A percentile compares a stretch with the other conserved stretches of the same genome.
phyloP scores from a whole-genome alignment of 2,888 invertebrate species.

The Thysanoteuthis rhombus region DNA sequence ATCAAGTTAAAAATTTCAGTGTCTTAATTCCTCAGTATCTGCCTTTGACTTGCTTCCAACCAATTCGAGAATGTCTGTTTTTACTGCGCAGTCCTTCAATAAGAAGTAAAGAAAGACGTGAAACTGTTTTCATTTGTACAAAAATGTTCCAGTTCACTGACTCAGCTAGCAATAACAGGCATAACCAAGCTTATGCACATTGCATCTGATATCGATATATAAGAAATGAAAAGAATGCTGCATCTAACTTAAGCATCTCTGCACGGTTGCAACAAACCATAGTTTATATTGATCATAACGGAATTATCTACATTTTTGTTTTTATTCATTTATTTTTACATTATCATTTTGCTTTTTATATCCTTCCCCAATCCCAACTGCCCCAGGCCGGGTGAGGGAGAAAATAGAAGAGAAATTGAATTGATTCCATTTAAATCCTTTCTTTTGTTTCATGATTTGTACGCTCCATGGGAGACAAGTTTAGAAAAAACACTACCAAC shows the following conservation, averaged over 20 bases:
- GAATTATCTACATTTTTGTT: neutral
- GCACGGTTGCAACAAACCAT: neutral
- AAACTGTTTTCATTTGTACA: neutral
- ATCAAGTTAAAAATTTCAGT: neutral
- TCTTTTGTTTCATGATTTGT: neutral
- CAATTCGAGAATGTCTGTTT: neutral
- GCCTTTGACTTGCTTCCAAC: neutral
- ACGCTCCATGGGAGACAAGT: neutral
- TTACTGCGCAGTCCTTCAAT: neutral
- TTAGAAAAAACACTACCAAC: neutral
- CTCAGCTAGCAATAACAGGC: neutral
- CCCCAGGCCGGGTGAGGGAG: neutral
- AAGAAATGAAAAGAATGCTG: neutral
- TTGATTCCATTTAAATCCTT: slow-evolving; percentile 12
- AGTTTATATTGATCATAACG: neutral
- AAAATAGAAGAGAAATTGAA: neutral
- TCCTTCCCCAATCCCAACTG: neutral
- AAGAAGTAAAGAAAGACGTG: neutral
- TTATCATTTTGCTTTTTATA: neutral
- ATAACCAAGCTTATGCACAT: neutral
- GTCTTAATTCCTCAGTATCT: neutral
- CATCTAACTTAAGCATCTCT: neutral
- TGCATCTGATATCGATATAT: neutral
- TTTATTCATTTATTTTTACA: neutral
- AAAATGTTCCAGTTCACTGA: slow-evolving; percentile 12